Conservation (phyloP, 2,797 vertebrate genomes). For the Catamblyrhynchus diadema region DNA sequence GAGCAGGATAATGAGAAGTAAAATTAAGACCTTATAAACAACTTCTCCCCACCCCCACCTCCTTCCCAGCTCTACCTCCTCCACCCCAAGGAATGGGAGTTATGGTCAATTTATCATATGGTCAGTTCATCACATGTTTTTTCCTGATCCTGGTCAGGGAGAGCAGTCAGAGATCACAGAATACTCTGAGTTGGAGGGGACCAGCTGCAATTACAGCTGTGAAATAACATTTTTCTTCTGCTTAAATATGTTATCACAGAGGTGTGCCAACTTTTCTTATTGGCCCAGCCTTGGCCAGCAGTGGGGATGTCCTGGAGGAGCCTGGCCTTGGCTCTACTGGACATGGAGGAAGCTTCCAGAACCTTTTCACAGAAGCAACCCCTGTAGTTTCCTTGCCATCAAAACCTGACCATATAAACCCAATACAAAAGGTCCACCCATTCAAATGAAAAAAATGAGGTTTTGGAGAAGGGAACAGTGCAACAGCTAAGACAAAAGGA, state of each 20-base stretch:
- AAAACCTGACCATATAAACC: not conserved
- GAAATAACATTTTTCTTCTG: not conserved
- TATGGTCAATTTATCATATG: not conserved
- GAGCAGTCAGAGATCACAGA: not conserved
- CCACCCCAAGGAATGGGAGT: not conserved
- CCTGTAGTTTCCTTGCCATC: too few species aligned
- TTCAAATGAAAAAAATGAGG: not conserved
- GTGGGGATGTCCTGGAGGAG: not conserved
- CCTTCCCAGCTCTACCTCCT: not conserved
- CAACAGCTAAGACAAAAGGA: not conserved
- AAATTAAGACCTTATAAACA: not conserved
- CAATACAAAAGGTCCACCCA: not conserved
- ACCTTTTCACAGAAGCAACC: not conserved
- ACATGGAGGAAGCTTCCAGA: not conserved
- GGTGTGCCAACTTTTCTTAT: not conserved
- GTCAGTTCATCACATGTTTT: not conserved
- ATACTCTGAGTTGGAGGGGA: not conserved
- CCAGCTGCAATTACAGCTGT: not conserved
- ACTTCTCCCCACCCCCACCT: too few species aligned
- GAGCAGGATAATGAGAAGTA: not conserved
- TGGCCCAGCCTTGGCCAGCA: not conserved
- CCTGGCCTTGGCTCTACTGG: not conserved
- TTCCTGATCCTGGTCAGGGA: not conserved
- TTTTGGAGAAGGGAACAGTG: accelerated
- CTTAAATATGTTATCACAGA: not conserved